Evolutionary conservation across 2,113 vertebrate species (phyloP).

Genomic region (Nestor notabilis): DNA sequence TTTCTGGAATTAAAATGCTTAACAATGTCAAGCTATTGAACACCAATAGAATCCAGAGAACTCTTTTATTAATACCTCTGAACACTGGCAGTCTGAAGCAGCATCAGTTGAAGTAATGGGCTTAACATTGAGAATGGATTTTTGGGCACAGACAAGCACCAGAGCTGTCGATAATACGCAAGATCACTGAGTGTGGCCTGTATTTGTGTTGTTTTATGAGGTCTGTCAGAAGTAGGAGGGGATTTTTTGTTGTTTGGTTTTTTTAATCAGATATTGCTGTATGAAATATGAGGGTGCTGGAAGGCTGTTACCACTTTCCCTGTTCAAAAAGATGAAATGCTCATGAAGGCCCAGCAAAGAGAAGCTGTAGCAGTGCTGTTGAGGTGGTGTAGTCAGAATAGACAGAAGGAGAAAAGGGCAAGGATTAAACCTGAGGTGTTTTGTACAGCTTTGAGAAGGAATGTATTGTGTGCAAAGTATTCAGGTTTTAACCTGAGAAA

Average conservation of each 20-base stretch:
- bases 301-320: background rate
- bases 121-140: background rate
- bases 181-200: background rate
- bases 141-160: background rate
- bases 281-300: background rate
- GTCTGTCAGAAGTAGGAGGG: background rate
- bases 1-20: background rate
- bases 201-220: background rate
- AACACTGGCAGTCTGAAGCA: background rate
- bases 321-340: background rate
- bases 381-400: background rate
- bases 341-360: background rate
- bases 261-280: background rate
- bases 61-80: background rate
- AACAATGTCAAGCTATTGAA: background rate
- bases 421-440: background rate
- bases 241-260: background rate
- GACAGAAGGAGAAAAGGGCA: background rate
- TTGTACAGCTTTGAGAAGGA: background rate
- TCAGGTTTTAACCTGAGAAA: background rate
- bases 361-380: background rate
- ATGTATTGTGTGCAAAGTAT: background rate
- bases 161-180: background rate
- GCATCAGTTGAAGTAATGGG: background rate
- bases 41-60: background rate